Percentiles rank a stretch among this genome's conserved stretches.
Conservation (phyloP, 2,113 vertebrate genomes). For the Muntiacus muntjak region DNA sequence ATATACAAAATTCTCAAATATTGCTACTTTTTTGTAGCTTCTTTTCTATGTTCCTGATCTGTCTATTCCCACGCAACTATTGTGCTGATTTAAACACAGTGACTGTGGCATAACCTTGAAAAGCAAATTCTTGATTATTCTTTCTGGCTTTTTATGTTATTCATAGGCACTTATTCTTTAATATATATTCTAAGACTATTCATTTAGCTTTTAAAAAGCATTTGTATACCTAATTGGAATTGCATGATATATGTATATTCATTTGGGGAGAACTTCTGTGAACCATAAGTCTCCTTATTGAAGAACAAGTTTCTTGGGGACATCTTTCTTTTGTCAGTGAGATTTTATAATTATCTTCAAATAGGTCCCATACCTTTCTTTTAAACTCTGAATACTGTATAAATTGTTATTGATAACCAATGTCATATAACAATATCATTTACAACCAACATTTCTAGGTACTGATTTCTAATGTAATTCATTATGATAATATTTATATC, state of each 20-base stretch:
- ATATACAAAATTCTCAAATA: background rate
- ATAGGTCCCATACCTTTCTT: background rate
- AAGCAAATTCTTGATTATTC: background rate
- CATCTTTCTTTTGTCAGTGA: background rate
- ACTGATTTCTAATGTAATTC: background rate
- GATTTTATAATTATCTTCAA: conserved; percentile 9
- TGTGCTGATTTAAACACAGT: background rate
- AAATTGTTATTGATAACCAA: background rate
- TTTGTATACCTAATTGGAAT: background rate
- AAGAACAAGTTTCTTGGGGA: background rate
- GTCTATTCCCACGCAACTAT: background rate
- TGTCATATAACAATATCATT: background rate
- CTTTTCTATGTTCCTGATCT: background rate
- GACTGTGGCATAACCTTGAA: background rate
- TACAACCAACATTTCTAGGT: background rate
- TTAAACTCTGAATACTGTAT: background rate
- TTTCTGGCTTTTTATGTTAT: background rate
- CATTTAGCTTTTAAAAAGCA: background rate
- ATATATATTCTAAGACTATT: background rate
- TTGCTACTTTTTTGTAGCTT: background rate
- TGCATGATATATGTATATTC: background rate
- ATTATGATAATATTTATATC: background rate
- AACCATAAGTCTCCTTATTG: background rate
- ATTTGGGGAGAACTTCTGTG: background rate
- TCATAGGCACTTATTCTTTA: background rate